Percentiles rank a stretch among this genome's conserved stretches.
Conservation (phyloP, 2,113 vertebrate genomes). For the Oryzias melastigma region DNA sequence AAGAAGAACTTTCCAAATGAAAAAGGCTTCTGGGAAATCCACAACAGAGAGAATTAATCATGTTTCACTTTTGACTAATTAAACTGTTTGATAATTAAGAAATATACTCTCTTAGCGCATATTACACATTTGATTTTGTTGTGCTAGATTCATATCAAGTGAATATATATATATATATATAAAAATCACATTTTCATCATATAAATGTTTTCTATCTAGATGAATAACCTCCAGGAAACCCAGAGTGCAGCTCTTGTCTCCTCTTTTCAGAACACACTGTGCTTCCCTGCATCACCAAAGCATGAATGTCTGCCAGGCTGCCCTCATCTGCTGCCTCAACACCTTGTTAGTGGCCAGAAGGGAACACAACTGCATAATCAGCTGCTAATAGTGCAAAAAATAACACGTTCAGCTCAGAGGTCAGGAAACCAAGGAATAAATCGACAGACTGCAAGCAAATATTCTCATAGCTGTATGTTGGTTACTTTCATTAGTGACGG, state of each 20-base stretch:
- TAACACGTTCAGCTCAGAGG: constrained; percentile 37
- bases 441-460: constrained; percentile 24
- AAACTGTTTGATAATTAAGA: too few relatives aligned
- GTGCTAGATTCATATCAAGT: too few relatives aligned
- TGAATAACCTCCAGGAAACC: constrained; percentile 29
- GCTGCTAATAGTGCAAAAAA: constrained; percentile 56
- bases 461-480: constrained; percentile 4
- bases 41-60: too few relatives aligned
- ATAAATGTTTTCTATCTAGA: too few relatives aligned
- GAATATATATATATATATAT: too few relatives aligned
- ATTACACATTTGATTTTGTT: too few relatives aligned
- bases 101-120: too few relatives aligned
- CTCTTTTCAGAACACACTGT: constrained; percentile 41
- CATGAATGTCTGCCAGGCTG: constrained; percentile 44
- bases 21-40: too few relatives aligned
- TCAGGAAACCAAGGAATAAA: constrained; percentile 31
- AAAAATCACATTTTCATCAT: too few relatives aligned
- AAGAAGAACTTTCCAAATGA: too few relatives aligned
- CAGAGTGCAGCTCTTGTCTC: constrained; percentile 10
- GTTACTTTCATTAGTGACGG: constrained; percentile 17
- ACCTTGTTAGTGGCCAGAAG: constrained; percentile 52
- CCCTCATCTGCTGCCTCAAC: constrained; percentile 50
- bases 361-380: constrained; percentile 50
- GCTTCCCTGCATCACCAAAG: constrained; percentile 33
- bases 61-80: too few relatives aligned